Evolutionary conservation across 30 jellyfish, hydroid and myxozoan species (phyloP).

Genomic region (Rhopilema esculentum): DNA sequence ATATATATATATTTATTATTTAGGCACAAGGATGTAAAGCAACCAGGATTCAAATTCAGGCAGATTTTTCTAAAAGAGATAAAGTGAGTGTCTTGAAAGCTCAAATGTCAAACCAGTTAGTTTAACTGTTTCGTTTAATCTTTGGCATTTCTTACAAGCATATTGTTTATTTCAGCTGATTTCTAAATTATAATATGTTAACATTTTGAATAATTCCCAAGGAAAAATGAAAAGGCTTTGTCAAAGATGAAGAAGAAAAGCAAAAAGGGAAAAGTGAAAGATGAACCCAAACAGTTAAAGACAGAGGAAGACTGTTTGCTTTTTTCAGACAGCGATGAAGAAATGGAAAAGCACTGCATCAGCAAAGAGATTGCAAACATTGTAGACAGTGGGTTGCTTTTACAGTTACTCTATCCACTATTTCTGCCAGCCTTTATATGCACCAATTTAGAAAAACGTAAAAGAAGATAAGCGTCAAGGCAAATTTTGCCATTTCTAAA

Average conservation of each 20-base stretch:
- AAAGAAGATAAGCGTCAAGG: too few relatives aligned
- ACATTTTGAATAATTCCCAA: not conserved
- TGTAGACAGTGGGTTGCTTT: conserved; percentile 32
- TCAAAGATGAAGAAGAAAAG: not conserved
- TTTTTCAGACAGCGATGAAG: conserved; percentile 83
- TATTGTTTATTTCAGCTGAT: not conserved
- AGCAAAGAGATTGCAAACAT: conserved; percentile 38
- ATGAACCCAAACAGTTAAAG: not conserved
- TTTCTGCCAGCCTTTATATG: not conserved
- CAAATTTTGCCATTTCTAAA: too few relatives aligned
- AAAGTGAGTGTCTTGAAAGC: too few relatives aligned
- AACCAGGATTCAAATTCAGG: conserved; percentile 81
- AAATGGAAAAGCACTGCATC: conserved; percentile 15
- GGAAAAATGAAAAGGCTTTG: not conserved
- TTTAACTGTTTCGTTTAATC: too few relatives aligned
- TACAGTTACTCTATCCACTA: not conserved
- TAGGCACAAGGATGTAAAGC: conserved; percentile 44
- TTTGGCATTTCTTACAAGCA: too few relatives aligned
- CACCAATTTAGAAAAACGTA: not conserved
- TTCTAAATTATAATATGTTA: not conserved
- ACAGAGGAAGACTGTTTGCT: not conserved
- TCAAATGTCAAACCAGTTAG: too few relatives aligned
- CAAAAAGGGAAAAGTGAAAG: conserved; percentile 6
- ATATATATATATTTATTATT: not conserved
- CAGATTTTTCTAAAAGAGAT: conserved; percentile 64